Percentiles rank a stretch among this genome's conserved stretches.
Conservation (phyloP, 2,113 vertebrate species). For the Caloenas nicobarica region DNA sequence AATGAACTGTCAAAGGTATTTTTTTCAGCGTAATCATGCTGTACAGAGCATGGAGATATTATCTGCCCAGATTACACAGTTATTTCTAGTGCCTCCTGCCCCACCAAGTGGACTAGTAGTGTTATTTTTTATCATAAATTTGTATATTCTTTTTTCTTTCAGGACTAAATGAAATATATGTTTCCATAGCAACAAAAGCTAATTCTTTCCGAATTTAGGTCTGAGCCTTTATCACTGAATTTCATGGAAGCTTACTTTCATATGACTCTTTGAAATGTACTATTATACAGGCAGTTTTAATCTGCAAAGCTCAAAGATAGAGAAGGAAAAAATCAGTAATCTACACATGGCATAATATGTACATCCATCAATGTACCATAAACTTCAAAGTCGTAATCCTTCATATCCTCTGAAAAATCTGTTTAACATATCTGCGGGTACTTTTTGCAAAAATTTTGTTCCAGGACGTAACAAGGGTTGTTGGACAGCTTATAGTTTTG, state of each 20-base stretch:
- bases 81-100: conserved; percentile 84
- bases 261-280: conserved; percentile 14
- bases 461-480: not conserved
- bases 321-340: not conserved
- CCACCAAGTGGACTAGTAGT: conserved; percentile 91
- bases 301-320: conserved; percentile 7
- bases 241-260: conserved; percentile 30
- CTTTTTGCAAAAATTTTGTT: not conserved
- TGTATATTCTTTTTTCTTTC: conserved; percentile 37
- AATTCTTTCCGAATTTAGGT: conserved; percentile 60
- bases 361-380: not conserved
- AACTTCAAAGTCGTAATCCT: not conserved
- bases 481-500: not conserved
- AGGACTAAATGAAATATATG: conserved; percentile 40
- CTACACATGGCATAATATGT: not conserved
- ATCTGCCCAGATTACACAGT: conserved; percentile 11
- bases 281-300: not conserved
- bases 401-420: not conserved
- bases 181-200: conserved; percentile 61
- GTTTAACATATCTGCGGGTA: not conserved
- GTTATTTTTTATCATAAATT: conserved; percentile 74
- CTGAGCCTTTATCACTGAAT: conserved; percentile 40
- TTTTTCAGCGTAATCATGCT: conserved; percentile 26
- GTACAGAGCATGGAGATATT: conserved; percentile 8
- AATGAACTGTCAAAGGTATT: conserved; percentile 36